Conservation (phyloP, 2,797 vertebrate genomes). For the Rhodeus uyekii region DNA sequence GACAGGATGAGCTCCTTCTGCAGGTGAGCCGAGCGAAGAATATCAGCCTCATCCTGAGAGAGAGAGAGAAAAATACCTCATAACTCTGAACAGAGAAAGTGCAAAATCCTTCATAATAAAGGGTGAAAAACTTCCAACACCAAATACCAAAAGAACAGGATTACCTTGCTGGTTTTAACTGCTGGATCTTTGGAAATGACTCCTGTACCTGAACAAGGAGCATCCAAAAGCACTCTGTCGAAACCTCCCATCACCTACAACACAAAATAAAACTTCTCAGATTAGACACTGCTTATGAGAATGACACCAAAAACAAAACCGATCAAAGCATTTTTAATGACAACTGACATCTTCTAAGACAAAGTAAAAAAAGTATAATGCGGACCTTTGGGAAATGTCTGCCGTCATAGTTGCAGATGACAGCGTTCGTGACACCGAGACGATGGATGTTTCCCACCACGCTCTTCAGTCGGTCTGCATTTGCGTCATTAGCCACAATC, state of each 20-base stretch:
- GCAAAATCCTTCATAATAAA: slow-evolving; percentile 1
- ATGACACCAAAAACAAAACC: background rate
- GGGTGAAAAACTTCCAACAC: background rate
- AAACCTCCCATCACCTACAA: slow-evolving; percentile 92
- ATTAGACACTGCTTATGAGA: background rate
- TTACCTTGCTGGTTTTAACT: slow-evolving; percentile 94
- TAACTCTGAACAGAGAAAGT: background rate
- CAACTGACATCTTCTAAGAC: background rate
- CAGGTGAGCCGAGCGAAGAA: slow-evolving; percentile 89
- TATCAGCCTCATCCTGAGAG: slow-evolving; percentile 86
- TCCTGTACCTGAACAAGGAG: slow-evolving; percentile 95
- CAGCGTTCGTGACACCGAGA: slow-evolving; percentile 89
- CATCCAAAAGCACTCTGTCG: slow-evolving; percentile 93
- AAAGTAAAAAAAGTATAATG: background rate
- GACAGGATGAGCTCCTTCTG: slow-evolving; percentile 95
- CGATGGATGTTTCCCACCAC: slow-evolving; percentile 97
- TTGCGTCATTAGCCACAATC: slow-evolving; percentile 93
- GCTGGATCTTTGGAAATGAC: slow-evolving; percentile 96
- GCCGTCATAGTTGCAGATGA: slow-evolving; percentile 92
- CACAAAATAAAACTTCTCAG: background rate
- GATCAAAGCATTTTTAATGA: background rate
- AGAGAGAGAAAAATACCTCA: slow-evolving; percentile 28
- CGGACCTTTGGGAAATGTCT: slow-evolving; percentile 93
- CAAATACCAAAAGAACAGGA: background rate
- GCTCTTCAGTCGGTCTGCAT: slow-evolving; percentile 85